These are phyloP conservation scores for Xestia c-nigrum DNA, from an alignment of 2,888 invertebrate genomes.

Conservation along the genomic window DNA sequence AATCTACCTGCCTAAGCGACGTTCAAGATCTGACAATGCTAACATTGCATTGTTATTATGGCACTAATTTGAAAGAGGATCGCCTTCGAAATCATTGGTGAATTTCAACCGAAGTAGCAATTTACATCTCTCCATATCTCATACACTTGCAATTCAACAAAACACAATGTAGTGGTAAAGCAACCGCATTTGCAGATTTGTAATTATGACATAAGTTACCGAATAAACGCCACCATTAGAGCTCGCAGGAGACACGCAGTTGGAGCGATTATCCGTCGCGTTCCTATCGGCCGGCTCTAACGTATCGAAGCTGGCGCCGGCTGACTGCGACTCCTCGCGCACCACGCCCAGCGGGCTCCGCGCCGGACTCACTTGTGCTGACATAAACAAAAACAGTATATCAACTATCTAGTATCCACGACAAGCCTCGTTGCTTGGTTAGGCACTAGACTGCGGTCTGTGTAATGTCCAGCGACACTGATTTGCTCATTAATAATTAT, in stretches of 20 bases:
- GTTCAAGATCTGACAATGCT: neutral
- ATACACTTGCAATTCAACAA: neutral
- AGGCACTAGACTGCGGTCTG: too few relatives aligned
- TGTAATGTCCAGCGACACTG: too few relatives aligned
- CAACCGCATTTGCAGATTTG: too few relatives aligned
- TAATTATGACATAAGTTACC: constrained; percentile 88
- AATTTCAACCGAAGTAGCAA: neutral
- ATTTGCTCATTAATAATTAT: too few relatives aligned
- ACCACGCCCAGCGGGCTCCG: constrained; percentile 90
- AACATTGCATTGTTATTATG: neutral
- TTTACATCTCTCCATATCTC: neutral
- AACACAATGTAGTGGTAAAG: neutral
- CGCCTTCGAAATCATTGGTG: neutral
- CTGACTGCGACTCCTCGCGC: constrained; percentile 91
- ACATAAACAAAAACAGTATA: constrained; percentile 1
- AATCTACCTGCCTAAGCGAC: neutral
- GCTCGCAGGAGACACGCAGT: constrained; percentile 96
- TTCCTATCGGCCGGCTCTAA: constrained; percentile 87
- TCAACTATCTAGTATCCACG: too few relatives aligned
- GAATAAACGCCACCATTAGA: constrained; percentile 97
- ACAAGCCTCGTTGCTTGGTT: too few relatives aligned
- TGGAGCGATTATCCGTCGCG: constrained; percentile 88
- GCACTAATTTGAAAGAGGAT: neutral
- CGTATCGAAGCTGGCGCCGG: constrained; percentile 86
- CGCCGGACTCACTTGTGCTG: constrained; percentile 88